Conservation (phyloP, 2,888 invertebrate species). For the Nomada fucata region DNA sequence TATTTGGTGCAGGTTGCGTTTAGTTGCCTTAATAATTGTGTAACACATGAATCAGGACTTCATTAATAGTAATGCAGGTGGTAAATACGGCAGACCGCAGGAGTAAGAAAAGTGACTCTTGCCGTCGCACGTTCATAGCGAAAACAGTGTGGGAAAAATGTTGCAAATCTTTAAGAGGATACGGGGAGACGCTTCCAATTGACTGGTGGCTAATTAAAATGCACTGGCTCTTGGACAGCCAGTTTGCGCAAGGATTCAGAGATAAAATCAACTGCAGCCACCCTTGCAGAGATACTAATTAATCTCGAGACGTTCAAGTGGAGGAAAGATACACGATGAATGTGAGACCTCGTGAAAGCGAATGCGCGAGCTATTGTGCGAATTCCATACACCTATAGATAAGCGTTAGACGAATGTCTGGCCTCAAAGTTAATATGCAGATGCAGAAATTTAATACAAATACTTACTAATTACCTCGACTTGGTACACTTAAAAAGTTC, state of each 20-base stretch:
- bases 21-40: too few relatives aligned
- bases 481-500: too few relatives aligned
- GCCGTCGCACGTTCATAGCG: background rate
- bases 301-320: background rate
- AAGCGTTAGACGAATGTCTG: background rate
- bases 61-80: conserved; percentile 9
- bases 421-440: background rate
- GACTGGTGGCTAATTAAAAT: conserved; percentile 7
- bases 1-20: too few relatives aligned
- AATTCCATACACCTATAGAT: background rate
- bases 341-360: background rate
- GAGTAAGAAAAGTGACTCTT: background rate
- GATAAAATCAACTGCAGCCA: background rate
- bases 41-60: background rate
- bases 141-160: background rate
- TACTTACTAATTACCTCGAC: too few relatives aligned
- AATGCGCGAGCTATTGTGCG: background rate
- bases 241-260: background rate
- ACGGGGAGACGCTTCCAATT: background rate
- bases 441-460: too few relatives aligned
- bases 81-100: background rate
- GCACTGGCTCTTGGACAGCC: background rate
- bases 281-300: background rate
- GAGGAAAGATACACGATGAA: background rate
- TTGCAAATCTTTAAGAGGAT: background rate